These are phyloP conservation scores for Thalassoma bifasciatum DNA, from an alignment of 2,113 vertebrate species.

Conservation along the genomic window DNA sequence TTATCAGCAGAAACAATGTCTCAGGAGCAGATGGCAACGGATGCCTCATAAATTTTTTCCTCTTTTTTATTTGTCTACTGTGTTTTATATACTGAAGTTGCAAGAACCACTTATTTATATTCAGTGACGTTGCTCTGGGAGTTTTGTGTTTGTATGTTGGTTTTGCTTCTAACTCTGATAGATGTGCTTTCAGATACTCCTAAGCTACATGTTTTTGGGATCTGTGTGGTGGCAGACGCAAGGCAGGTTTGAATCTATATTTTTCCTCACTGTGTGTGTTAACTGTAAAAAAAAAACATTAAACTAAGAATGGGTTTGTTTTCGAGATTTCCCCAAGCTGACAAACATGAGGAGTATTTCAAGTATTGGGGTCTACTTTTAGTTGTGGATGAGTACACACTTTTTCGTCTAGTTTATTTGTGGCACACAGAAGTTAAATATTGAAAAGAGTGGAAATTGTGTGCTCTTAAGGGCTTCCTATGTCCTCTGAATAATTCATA, in stretches of 20 bases:
- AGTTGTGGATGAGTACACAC: neutral
- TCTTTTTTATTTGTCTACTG: neutral
- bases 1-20: slow-evolving; percentile 28
- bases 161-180: neutral
- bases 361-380: neutral
- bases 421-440: neutral
- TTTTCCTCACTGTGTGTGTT: neutral
- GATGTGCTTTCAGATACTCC: neutral
- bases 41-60: slow-evolving; percentile 15
- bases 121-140: neutral
- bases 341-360: neutral
- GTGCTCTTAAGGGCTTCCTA: neutral
- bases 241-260: neutral
- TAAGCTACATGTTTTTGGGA: no score
- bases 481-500: neutral
- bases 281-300: neutral
- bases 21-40: slow-evolving; percentile 43
- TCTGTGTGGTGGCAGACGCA: neutral
- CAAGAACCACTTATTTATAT: neutral
- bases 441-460: neutral
- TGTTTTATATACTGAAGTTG: slow-evolving; percentile 5
- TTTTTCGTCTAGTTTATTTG: neutral
- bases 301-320: neutral
- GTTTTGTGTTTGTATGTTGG: neutral
- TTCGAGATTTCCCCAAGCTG: neutral